Evolutionary conservation across 1,140 invertebrate genomes (phyloP).

Genomic region (Melitaea cinxia): DNA sequence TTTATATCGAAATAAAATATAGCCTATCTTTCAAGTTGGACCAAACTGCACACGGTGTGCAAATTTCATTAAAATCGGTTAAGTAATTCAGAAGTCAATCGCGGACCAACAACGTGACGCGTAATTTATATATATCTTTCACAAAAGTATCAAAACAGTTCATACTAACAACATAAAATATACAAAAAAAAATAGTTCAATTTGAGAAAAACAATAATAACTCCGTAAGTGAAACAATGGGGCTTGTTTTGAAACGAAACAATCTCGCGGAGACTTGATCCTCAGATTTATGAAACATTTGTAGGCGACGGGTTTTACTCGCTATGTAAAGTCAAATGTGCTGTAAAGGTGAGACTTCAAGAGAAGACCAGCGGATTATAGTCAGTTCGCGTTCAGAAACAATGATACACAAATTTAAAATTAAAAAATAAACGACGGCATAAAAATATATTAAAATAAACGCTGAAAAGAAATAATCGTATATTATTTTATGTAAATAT

Average conservation of each 20-base stretch:
- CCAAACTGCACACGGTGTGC: too few relatives aligned
- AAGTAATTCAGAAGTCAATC: too few relatives aligned
- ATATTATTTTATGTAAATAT: too few relatives aligned
- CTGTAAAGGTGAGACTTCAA: neutral
- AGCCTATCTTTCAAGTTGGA: too few relatives aligned
- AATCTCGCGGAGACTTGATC: slow-evolving; percentile 36
- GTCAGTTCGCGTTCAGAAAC: neutral
- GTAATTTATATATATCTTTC: too few relatives aligned
- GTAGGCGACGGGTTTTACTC: slow-evolving; percentile 24
- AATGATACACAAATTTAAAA: neutral
- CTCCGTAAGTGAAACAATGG: slow-evolving; percentile 25
- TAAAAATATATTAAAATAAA: too few relatives aligned
- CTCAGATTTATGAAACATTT: slow-evolving; percentile 35
- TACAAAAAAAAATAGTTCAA: neutral
- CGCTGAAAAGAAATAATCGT: too few relatives aligned
- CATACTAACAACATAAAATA: slow-evolving; percentile 5
- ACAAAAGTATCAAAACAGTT: neutral
- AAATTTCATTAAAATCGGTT: too few relatives aligned
- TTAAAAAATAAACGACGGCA: too few relatives aligned
- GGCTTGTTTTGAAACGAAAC: slow-evolving; percentile 31
- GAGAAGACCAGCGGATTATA: neutral
- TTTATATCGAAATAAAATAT: too few relatives aligned
- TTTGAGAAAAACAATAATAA: slow-evolving; percentile 25
- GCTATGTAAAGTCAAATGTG: slow-evolving; percentile 27
- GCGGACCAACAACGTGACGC: too few relatives aligned